Evolutionary conservation across 2,888 invertebrate genomes (phyloP), one percentile per base, ranked within the genome.

Genomic region (Protonemura montana): DNA sequence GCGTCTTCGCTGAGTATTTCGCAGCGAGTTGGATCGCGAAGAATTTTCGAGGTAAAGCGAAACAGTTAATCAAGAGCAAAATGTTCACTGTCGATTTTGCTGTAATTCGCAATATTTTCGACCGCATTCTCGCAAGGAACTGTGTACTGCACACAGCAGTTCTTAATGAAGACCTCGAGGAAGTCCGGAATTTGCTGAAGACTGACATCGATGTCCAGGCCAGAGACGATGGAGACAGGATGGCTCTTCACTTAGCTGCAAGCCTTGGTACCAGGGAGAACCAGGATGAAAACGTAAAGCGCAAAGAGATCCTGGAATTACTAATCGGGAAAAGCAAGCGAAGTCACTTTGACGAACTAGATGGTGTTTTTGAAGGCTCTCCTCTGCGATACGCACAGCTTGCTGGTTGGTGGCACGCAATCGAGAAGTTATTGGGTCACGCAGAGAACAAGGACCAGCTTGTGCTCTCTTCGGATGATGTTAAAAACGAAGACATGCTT

Each of bases 1-100:
- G 86, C 28, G 87, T 86, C 3, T 87, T 87, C 85, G 87, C 86
- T 1, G 87, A 87, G 81, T 87, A 86, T 35, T 87, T 87, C 41
- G 87, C 85, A 21, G 87, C 87, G 0, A 16, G 28, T 10, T 87
- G 87, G 86, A 82, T 87, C 25, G 76, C 83, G 0, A 13, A 82
- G 27, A 85, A 87, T 41, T 85, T 29, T n/a, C 29, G 26, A 0
- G 41, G 80, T 35, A 76, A 85, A 16, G 13, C 35, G 41, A 16
- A n/a, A n/a, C n/a, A 82, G 7, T 85, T 85, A 25, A n/a, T 85
- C 0, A 28, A 82, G 41, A n/a, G 82, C 78, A 76, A 83, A 13
- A 30, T 86, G 26, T 85, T 77, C 35, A 82, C 35, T 25, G 42
- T 76, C 0, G 84, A 76, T 7, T 85, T 76, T 77, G 82, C 83